Conservation (phyloP, 2,888 invertebrate species). For the Megastigmus dorsalis region DNA sequence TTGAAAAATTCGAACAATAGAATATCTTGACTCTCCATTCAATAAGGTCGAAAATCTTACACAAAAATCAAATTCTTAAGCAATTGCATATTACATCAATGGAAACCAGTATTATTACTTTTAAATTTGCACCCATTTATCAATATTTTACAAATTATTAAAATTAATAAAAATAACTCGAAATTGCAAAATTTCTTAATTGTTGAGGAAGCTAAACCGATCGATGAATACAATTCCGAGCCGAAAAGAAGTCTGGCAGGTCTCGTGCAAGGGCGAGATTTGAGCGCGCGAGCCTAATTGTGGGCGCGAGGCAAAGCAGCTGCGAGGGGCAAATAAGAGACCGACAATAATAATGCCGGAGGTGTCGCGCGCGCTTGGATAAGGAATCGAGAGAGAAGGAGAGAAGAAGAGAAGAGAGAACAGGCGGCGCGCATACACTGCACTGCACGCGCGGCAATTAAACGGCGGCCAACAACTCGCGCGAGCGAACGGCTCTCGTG, state of each 20-base stretch:
- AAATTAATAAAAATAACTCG: no score
- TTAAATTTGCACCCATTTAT: no score
- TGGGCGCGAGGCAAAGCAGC: not conserved
- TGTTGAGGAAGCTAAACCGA: not conserved
- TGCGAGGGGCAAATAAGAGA: not conserved
- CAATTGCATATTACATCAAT: no score
- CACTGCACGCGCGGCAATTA: constrained; percentile 24
- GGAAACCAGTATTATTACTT: no score
- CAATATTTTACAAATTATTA: no score
- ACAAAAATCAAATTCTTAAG: no score
- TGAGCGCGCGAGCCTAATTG: constrained; percentile 1
- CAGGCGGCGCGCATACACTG: no score
- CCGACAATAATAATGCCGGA: not conserved
- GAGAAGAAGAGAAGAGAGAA: no score
- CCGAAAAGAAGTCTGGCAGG: not conserved
- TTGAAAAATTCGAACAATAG: no score
- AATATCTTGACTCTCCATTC: no score
- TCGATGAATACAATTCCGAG: not conserved
- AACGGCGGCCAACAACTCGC: constrained; percentile 42
- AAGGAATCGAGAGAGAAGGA: constrained; percentile 27
- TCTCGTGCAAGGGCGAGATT: not conserved
- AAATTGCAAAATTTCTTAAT: no score
- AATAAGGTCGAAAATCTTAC: no score
- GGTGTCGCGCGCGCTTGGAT: constrained; percentile 11
- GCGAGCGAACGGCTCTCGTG: not conserved